Percentiles rank a stretch among this genome's conserved stretches.
phyloP scores from a whole-genome alignment of 2,888 invertebrate species.

The Tipula vernalis region DNA sequence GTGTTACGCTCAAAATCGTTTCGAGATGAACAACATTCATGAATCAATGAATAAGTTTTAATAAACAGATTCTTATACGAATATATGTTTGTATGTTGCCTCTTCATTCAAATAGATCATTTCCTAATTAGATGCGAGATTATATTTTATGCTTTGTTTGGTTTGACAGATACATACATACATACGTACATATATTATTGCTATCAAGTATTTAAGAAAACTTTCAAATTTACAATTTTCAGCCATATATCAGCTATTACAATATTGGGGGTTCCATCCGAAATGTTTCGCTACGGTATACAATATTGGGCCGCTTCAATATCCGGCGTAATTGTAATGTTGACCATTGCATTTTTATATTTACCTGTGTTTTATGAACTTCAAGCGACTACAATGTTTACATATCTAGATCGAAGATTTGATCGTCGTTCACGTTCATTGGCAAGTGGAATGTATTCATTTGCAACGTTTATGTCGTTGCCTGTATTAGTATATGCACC shows the following conservation, averaged over 20 bases:
- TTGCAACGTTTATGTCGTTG: slow-evolving; percentile 43
- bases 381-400: background rate
- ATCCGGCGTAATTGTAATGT: background rate
- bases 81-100: background rate
- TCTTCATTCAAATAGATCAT: background rate
- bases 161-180: background rate
- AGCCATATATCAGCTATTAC: slow-evolving; percentile 5
- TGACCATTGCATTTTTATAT: background rate
- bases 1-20: background rate
- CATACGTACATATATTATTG: background rate
- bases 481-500: slow-evolving; percentile 61
- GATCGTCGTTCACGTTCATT: background rate
- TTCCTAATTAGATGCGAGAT: background rate
- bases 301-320: background rate
- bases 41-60: background rate
- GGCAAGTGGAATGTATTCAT: slow-evolving; percentile 37
- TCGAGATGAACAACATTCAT: background rate
- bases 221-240: background rate
- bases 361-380: slow-evolving; percentile 4
- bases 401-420: background rate
- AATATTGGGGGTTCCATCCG: background rate
- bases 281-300: background rate
- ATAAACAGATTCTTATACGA: background rate
- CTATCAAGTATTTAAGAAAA: background rate
- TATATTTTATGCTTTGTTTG: background rate